A percentile compares a stretch with the other conserved stretches of the same genome.
Conservation (phyloP, 2,113 vertebrate species). For the Plecturocebus donacophilus region DNA sequence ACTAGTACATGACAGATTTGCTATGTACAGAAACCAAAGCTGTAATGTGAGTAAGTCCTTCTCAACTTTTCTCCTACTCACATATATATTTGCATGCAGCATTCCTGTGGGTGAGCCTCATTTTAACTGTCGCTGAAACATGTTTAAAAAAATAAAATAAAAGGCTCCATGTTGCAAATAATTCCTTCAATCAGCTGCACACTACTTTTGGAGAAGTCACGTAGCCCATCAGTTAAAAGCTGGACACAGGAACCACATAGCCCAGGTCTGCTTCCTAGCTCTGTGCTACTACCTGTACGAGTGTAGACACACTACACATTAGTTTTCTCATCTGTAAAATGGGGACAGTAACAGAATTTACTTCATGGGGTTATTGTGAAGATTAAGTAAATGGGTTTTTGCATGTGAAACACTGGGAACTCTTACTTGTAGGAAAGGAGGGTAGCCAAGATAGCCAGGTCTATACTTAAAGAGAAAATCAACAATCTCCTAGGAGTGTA, state of each 20-base stretch:
- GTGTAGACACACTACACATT: not conserved
- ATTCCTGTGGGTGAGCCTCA: not conserved
- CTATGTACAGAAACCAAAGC: not conserved
- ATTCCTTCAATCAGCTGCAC: not conserved
- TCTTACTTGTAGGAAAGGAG: not conserved
- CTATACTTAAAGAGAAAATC: not conserved
- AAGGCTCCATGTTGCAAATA: not conserved
- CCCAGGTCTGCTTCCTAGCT: not conserved
- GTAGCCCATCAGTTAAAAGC: not conserved
- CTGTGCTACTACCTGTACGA: not conserved
- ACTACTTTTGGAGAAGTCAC: not conserved
- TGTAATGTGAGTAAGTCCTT: too few species aligned
- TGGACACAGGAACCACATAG: accelerated
- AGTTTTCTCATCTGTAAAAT: not conserved
- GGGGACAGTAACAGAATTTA: not conserved
- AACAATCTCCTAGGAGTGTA: not conserved
- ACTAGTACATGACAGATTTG: not conserved
- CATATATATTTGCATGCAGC: accelerated
- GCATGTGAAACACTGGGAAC: not conserved
- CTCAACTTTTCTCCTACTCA: not conserved
- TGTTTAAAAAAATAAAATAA: not conserved
- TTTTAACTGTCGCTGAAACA: not conserved
- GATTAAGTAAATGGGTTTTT: not conserved
- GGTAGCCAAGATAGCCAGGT: not conserved
- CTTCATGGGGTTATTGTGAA: not conserved